phyloP scores from a whole-genome alignment of 92 coral and sea anemone species.

The Diadumene lineata region DNA sequence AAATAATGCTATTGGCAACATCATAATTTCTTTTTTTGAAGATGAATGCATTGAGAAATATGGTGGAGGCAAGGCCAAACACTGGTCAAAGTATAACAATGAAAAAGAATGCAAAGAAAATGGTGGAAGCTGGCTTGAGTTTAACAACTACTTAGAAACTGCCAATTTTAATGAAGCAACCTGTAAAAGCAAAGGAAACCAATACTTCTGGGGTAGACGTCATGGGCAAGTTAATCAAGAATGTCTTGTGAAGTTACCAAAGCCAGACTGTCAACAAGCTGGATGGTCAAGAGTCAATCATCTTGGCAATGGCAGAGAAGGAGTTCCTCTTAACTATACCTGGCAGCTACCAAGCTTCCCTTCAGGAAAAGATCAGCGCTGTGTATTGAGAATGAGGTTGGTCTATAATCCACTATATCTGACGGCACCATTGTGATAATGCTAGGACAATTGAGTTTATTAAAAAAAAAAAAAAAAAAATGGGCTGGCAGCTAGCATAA shows the following conservation, averaged over 20 bases:
- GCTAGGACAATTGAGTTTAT: no score
- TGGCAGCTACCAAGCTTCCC: conserved; percentile 89
- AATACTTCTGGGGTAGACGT: conserved; percentile 72
- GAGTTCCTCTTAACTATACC: conserved; percentile 74
- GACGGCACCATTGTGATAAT: no score
- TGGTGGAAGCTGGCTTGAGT: conserved; percentile 74
- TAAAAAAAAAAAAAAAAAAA: no score
- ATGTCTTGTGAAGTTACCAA: conserved; percentile 69
- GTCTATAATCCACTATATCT: no score
- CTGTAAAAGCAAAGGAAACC: conserved; percentile 56
- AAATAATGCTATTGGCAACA: not conserved
- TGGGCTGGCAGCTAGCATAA: no score
- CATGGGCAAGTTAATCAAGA: conserved; percentile 54
- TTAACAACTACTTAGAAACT: conserved; percentile 78
- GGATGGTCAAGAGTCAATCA: conserved; percentile 87
- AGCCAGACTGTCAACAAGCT: conserved; percentile 76
- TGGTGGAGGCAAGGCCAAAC: conserved; percentile 45
- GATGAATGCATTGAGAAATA: conserved; percentile 92
- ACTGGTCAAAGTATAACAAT: conserved; percentile 86
- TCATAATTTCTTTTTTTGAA: not conserved
- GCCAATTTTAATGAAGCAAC: conserved; percentile 32
- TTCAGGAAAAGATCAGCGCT: conserved; percentile 61
- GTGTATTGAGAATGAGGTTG: conserved; percentile 89
- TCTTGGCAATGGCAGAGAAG: conserved; percentile 90
- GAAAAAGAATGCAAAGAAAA: conserved; percentile 65